These are phyloP conservation scores for Saccostrea glomerata DNA, from an alignment of 1,140 invertebrate genomes.

Conservation along the genomic window DNA sequence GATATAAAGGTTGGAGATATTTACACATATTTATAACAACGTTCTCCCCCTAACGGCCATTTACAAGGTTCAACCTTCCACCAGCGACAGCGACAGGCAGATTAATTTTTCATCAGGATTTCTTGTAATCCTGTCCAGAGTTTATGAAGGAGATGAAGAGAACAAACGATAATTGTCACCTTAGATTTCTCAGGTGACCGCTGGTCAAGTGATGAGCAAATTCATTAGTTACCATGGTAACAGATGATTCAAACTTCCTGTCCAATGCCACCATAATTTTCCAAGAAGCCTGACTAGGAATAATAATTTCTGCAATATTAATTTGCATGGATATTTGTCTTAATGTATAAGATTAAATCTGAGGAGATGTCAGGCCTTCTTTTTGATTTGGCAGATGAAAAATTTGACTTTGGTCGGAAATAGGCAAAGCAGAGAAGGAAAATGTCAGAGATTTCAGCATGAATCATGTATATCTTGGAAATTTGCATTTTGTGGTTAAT, in stretches of 20 bases:
- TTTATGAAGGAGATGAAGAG: neutral
- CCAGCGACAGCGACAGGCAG: neutral
- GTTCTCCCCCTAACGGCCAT: neutral
- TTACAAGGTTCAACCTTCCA: neutral
- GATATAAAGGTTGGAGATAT: too few species aligned
- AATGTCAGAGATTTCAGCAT: neutral
- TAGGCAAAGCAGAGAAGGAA: neutral
- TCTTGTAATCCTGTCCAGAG: neutral
- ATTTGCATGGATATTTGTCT: conserved; percentile 16
- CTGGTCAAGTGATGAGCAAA: conserved; percentile 8
- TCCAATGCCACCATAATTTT: neutral
- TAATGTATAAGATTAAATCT: neutral
- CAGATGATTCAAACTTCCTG: neutral
- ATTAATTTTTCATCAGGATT: neutral
- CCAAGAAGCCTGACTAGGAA: neutral
- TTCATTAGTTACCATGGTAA: conserved; percentile 8
- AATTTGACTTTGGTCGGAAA: neutral
- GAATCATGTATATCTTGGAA: conserved; percentile 14
- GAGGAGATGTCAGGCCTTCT: neutral
- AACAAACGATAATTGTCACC: conserved; percentile 28
- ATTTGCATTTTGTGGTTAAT: conserved; percentile 31
- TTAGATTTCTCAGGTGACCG: neutral
- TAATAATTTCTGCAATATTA: neutral
- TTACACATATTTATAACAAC: neutral
- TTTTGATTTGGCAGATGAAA: conserved; percentile 28